Conservation (phyloP, 2,888 invertebrate species). For the Drosophila mayaguana region DNA sequence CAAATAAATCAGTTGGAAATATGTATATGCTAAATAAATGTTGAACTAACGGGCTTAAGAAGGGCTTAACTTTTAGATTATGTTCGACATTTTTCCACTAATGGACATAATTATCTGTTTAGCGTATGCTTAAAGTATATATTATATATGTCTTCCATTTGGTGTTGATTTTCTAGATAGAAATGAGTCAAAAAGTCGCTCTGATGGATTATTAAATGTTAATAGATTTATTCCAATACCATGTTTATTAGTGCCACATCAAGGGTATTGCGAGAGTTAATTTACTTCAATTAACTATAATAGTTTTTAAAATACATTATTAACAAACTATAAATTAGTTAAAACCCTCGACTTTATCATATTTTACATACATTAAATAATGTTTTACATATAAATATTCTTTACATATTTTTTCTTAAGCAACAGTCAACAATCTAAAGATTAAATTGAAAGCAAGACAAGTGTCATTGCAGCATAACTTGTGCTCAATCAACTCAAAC, state of each 20-base stretch:
- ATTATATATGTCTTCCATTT: neutral
- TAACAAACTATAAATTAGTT: too few species aligned
- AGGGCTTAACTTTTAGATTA: neutral
- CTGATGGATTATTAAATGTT: neutral
- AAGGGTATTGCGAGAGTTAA: too few species aligned
- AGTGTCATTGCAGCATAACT: neutral
- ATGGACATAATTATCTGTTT: neutral
- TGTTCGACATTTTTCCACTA: too few species aligned
- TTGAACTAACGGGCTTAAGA: neutral
- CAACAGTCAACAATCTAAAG: too few species aligned
- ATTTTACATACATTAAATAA: too few species aligned
- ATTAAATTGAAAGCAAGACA: neutral
- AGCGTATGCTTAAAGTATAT: neutral
- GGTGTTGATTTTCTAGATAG: neutral
- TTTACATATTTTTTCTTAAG: neutral
- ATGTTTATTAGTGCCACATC: too few species aligned
- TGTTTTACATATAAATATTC: too few species aligned
- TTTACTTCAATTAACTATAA: too few species aligned
- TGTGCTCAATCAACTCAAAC: conserved; percentile 9
- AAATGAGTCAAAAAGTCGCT: neutral
- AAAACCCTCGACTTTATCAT: too few species aligned
- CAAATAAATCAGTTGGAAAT: neutral
- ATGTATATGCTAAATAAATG: neutral
- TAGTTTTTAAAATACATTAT: too few species aligned
- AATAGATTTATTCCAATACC: too few species aligned